Evolutionary conservation across 2,888 invertebrate genomes (phyloP), one percentile per base, ranked within the genome.

Genomic region (Darwinula stevensoni): DNA sequence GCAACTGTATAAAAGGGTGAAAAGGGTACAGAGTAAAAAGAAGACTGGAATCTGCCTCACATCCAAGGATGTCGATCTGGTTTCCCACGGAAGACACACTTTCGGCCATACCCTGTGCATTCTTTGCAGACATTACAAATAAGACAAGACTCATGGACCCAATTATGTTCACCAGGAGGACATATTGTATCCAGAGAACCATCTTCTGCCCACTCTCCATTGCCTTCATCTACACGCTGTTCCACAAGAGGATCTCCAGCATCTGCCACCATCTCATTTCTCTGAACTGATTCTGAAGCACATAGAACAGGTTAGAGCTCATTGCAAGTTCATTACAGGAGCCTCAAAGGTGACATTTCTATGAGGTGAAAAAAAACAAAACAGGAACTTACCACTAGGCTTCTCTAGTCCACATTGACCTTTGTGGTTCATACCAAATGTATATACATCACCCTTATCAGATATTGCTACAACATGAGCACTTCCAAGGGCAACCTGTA

Each of bases 401-500:
- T 38, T 75, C 42, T 78, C 78, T 38, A 86, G 58, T 3, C 94
- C 94, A 53, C 94, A 94, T 47, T 94, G 94, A 2, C 86, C 86
- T 49, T 88, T 84, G 49, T 94, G 91, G 52, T 94, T 94, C 37
- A 91, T 73, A 4, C 94, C 94, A 51, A 91, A 88, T 1, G 91
- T 84, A 49, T 71, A 88, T 3, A 91, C 67, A 41, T 73, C 69
- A 0, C 94, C 94, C 46, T 73, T 73, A 40, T 64, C 68, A 11
- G 74, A 80, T 9, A 94, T 56, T 1, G 67, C 75, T 1, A 80
- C 74, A n/a, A 75, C 74, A 45, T 94, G 94, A 1, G 91, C 91
- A 54, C 94, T 94, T 3, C 94, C 94, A 35, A 97, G 54, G 0
- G 75, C 70, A 3, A 86, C 69, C 54, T 70, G 59, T 1, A 16